These are phyloP conservation scores for Mechanitis mazaeus DNA, from an alignment of 2,888 invertebrate species.

Conservation along the genomic window DNA sequence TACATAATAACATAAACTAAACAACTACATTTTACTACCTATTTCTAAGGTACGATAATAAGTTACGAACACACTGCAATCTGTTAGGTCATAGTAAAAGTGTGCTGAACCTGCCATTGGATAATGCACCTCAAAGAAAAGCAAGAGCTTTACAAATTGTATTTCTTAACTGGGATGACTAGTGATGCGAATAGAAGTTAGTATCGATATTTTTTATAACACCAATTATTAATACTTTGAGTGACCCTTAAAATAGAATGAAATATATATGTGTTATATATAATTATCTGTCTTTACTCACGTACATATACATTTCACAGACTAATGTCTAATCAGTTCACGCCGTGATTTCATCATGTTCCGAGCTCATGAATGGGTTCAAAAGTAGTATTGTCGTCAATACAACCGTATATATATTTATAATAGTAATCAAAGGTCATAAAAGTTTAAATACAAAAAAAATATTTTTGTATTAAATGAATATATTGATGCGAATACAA, in stretches of 20 bases:
- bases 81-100: slow-evolving; percentile 19
- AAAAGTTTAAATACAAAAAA: background rate
- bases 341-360: too few relatives aligned
- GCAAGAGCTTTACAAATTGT: slow-evolving; percentile 38
- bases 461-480: background rate
- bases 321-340: too few relatives aligned
- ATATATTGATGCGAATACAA: background rate
- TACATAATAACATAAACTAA: too few relatives aligned
- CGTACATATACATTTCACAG: too few relatives aligned
- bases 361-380: too few relatives aligned
- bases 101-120: slow-evolving; percentile 17
- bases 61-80: slow-evolving; percentile 2
- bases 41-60: too few relatives aligned
- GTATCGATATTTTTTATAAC: background rate
- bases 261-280: background rate
- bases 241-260: too few relatives aligned
- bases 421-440: too few relatives aligned
- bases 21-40: too few relatives aligned
- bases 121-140: slow-evolving; percentile 32
- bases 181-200: slow-evolving; percentile 22
- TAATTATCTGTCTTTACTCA: too few relatives aligned
- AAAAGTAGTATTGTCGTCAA: too few relatives aligned
- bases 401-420: too few relatives aligned
- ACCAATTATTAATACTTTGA: background rate
- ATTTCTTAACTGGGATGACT: slow-evolving; percentile 39